Percentiles rank a stretch among this genome's conserved stretches.
phyloP scores from a whole-genome alignment of 2,797 vertebrate species.

The Sternotherus odoratus region DNA sequence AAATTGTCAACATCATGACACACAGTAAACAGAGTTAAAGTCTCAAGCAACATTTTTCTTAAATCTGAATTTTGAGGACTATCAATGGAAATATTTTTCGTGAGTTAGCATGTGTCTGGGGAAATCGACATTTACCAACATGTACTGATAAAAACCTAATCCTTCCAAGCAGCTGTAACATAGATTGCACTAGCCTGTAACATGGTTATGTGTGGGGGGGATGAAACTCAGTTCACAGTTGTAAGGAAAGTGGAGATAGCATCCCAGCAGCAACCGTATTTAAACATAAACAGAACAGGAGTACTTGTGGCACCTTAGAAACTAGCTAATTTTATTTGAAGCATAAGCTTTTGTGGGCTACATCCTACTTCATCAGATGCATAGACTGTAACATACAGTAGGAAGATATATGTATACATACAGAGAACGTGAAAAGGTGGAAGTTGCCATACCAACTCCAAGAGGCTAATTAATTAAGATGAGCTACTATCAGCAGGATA shows the following conservation, averaged over 20 bases:
- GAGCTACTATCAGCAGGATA: too few relatives aligned
- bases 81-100: background rate
- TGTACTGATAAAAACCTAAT: background rate
- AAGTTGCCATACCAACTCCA: too few relatives aligned
- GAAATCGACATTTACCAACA: background rate
- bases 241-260: background rate
- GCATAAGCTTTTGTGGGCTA: too few relatives aligned
- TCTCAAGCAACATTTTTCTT: background rate
- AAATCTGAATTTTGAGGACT: background rate
- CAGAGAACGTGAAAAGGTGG: too few relatives aligned
- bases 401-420: too few relatives aligned
- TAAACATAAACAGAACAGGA: too few relatives aligned
- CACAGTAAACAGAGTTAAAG: background rate
- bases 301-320: too few relatives aligned
- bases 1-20: background rate
- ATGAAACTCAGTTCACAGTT: background rate
- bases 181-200: background rate
- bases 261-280: background rate
- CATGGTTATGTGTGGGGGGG: accelerated
- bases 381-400: too few relatives aligned
- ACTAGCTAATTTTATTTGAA: too few relatives aligned
- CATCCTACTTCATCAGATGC: too few relatives aligned
- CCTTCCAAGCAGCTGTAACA: background rate
- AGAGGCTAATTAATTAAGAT: too few relatives aligned
- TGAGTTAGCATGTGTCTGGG: background rate